Base-by-base conservation (phyloP, 2,888 invertebrate genomes). In the Lasioglossum malachurum region DNA sequence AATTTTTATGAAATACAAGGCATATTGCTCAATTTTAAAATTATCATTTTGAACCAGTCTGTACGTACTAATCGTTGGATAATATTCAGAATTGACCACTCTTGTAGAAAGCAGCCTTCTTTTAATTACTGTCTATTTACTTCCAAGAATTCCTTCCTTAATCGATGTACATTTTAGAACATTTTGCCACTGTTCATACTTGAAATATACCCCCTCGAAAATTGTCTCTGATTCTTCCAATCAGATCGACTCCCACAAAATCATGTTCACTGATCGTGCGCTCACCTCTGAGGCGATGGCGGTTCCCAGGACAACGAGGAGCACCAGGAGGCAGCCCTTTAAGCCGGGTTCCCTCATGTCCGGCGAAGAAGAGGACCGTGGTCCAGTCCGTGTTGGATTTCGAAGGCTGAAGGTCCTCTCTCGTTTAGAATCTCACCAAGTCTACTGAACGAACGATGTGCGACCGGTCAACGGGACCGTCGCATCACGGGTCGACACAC, bases 281-380 rank as follows among this genome's bases (percentile, higher is more conserved):
- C 64, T 64, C 12, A 64, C 64, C 64, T 64, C 31, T 27, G 14
- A 64, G 16, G 64, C 64, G 31, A 64, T 14, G 14, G 64, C 64
- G n/a, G 64, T 31, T 16, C 64, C 64, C 16, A 64, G 16, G 7
- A 87, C 84, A 67, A 77, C 82, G 74, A 74, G 19, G 27, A 35
- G 72, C 14, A 44, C 44, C 53, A 53, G 53, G 44, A 44, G 72
- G 16, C 16, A 72, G 27, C 41, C 14, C 41, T 38, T 38, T 31
- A 64, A 16, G 71, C 27, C n/a, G 44, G n/a, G 27, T 27, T 73
- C 73, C 64, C 49, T 19, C 82, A 72, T 73, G 7, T 67, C 67
- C 46, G 64, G 73, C 53, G 67, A 77, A 64, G 31, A 64, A 64
- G 31, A 64, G 64, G 64, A 64, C 31, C 64, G 16, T 31, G 14